phyloP scores from a whole-genome alignment of 2,797 vertebrate species.

The Sylvia borin region DNA sequence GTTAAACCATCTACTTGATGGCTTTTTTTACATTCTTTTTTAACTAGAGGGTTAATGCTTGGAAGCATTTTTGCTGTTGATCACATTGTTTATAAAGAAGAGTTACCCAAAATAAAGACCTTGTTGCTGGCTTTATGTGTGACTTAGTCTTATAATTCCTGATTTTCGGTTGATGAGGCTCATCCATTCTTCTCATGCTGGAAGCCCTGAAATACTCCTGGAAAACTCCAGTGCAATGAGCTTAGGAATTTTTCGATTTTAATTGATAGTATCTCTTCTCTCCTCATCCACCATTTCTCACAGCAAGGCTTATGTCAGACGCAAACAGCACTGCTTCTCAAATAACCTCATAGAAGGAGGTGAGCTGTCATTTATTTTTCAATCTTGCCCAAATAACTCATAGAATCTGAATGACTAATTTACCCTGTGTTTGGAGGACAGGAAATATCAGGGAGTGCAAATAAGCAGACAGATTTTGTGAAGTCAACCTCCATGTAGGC shows the following conservation, averaged over 20 bases:
- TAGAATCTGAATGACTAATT: background rate
- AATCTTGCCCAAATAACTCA: background rate
- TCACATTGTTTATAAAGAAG: background rate
- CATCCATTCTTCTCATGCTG: background rate
- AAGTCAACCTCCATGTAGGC: background rate
- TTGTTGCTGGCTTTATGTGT: background rate
- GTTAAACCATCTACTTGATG: background rate
- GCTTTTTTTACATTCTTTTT: background rate
- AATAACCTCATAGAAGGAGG: background rate
- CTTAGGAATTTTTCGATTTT: background rate
- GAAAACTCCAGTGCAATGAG: background rate
- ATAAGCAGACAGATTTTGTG: background rate
- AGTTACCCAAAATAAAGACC: background rate
- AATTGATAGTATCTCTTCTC: background rate
- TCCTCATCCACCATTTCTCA: background rate
- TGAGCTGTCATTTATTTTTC: conserved; percentile 3
- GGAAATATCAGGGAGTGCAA: background rate
- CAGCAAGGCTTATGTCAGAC: background rate
- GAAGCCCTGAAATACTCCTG: background rate
- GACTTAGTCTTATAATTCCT: background rate
- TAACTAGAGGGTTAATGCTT: background rate
- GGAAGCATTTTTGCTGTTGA: background rate
- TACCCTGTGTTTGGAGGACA: background rate
- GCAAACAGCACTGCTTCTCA: conserved; percentile 4
- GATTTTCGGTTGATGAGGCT: background rate